phyloP scores from a whole-genome alignment of 2,888 invertebrate genomes.

The Caenorhabditis panamensis region DNA sequence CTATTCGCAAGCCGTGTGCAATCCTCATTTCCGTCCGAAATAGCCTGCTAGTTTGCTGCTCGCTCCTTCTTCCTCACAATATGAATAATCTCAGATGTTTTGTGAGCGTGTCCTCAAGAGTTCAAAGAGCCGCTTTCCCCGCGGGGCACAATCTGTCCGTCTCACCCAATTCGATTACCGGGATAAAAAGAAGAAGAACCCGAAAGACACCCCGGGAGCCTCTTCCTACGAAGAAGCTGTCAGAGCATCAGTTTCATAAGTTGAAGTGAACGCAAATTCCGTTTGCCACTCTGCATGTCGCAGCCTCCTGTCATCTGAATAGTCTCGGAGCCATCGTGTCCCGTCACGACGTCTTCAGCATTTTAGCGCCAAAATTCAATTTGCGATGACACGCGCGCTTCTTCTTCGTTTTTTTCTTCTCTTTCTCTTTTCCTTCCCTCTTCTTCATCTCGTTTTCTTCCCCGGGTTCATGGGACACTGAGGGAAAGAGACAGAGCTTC shows the following conservation, averaged over 20 bases:
- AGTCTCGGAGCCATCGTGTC: background rate
- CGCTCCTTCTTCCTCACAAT: background rate
- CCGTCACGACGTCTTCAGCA: constrained; percentile 34
- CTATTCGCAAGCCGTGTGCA: constrained; percentile 32
- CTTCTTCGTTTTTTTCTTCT: constrained; percentile 19
- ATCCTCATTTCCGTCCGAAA: constrained; percentile 26
- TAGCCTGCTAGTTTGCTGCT: constrained; percentile 20
- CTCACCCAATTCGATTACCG: constrained; percentile 50
- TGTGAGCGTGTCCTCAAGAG: constrained; percentile 37
- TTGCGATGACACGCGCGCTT: constrained; percentile 51
- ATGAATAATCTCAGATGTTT: constrained; percentile 48
- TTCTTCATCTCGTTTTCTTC: background rate
- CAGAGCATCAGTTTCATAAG: constrained; percentile 43
- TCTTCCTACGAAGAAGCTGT: constrained; percentile 22
- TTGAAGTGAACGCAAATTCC: constrained; percentile 59
- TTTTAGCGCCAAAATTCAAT: constrained; percentile 54
- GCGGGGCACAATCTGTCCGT: constrained; percentile 51
- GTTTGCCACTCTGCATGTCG: constrained; percentile 15
- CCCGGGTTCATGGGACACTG: constrained; percentile 3
- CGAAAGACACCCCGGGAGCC: constrained; percentile 8
- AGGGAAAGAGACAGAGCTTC: constrained; percentile 5
- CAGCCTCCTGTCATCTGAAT: constrained; percentile 41
- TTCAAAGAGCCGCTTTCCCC: constrained; percentile 50
- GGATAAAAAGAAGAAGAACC: constrained; percentile 33
- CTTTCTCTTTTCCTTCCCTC: constrained; percentile 9